Percentiles rank a stretch among this genome's conserved stretches.
phyloP scores from a whole-genome alignment of 2,888 invertebrate species.

The Buathra laborator region DNA sequence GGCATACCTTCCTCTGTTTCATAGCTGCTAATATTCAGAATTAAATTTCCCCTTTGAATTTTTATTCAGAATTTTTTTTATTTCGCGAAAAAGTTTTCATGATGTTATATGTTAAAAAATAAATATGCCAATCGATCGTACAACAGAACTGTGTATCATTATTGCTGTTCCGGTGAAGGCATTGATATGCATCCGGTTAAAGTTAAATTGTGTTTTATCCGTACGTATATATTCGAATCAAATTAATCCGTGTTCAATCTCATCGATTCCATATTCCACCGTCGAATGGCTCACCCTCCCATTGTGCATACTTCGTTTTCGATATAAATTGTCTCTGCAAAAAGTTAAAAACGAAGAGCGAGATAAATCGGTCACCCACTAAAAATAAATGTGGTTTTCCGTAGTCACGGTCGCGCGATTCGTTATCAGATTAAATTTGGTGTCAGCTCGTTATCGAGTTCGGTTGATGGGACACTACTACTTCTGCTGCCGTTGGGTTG shows the following conservation, averaged over 20 bases:
- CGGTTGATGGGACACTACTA: not conserved
- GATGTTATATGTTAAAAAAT: too few species aligned
- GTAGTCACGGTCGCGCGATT: not conserved
- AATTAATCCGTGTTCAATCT: not conserved
- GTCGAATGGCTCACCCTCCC: not conserved
- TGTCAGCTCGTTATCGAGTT: slow-evolving; percentile 17
- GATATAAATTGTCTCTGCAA: not conserved
- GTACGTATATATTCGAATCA: not conserved
- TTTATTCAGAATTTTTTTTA: too few species aligned
- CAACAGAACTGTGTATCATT: too few species aligned
- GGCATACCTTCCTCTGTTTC: too few species aligned
- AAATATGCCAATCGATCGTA: too few species aligned
- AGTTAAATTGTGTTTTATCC: not conserved
- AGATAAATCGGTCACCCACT: not conserved
- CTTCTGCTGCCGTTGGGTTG: not conserved
- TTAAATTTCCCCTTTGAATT: too few species aligned
- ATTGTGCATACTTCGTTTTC: not conserved
- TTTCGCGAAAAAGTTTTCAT: too few species aligned
- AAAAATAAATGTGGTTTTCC: slow-evolving; percentile 9
- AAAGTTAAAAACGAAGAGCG: not conserved
- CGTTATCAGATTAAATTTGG: slow-evolving; percentile 25
- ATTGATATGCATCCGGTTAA: not conserved
- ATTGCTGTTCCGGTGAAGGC: too few species aligned
- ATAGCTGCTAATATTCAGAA: too few species aligned
- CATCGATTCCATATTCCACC: not conserved